phyloP scores from a whole-genome alignment of 2,113 vertebrate genomes.

The Sebastes fasciatus region DNA sequence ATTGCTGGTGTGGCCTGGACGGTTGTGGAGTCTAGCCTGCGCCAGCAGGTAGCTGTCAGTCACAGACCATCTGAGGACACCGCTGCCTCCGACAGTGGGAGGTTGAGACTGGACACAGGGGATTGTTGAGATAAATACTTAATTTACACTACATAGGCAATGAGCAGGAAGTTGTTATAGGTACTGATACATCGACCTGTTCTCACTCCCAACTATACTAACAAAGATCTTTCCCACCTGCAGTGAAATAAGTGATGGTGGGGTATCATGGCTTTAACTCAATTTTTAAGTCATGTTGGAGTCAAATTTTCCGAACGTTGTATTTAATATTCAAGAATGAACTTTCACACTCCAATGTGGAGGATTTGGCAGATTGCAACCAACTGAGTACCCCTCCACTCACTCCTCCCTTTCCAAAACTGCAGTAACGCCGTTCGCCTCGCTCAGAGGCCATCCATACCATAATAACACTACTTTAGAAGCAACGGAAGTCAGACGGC shows the following conservation, averaged over 20 bases:
- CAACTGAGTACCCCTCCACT: too few relatives aligned
- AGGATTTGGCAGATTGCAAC: too few relatives aligned
- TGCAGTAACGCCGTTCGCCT: too few relatives aligned
- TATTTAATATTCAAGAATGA: background rate
- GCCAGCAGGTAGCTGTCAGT: constrained; percentile 62
- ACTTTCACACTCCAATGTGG: background rate
- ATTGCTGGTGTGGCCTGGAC: constrained; percentile 49
- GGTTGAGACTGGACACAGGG: background rate
- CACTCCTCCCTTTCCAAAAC: too few relatives aligned
- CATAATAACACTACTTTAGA: too few relatives aligned
- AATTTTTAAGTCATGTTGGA: too few relatives aligned
- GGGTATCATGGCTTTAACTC: too few relatives aligned
- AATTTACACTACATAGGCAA: background rate
- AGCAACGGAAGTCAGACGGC: too few relatives aligned
- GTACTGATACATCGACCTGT: background rate
- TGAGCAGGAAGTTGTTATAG: background rate
- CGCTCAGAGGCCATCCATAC: too few relatives aligned
- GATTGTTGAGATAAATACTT: background rate
- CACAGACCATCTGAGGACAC: constrained; percentile 52
- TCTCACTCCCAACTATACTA: background rate
- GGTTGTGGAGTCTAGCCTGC: constrained; percentile 40
- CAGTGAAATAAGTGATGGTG: background rate
- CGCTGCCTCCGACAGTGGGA: constrained; percentile 10
- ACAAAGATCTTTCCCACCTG: background rate
- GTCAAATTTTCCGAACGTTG: background rate